Base-by-base conservation (phyloP, 2,888 invertebrate species). In the Netelia virgata region DNA sequence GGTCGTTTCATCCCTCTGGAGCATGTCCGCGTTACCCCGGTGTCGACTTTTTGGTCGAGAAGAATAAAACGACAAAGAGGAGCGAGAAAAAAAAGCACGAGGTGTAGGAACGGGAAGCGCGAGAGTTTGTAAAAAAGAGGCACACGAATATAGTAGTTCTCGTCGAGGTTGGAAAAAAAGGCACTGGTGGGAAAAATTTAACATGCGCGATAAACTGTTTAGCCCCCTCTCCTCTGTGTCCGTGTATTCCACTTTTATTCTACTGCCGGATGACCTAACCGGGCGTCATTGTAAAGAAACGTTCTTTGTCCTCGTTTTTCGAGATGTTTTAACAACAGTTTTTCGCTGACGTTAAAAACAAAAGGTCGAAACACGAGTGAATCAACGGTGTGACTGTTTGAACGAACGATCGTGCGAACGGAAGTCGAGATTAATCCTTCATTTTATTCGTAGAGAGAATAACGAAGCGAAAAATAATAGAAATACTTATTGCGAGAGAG, bases 1-100 rank as follows among this genome's bases (percentile, higher is more conserved):
- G 77, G 68, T 82, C 77, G 72, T 73, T 82, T 82, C 77, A 82
- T 82, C 76, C 70, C 76, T 72, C 16, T 41, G 70, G 47, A 53
- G 59, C 74, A 23, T 61, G 73, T 69, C 23, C 23, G 63, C 47
- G 43, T 23, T 23, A 68, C 43, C 55, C 53, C 69, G 61, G 63
- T 53, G 28, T 61, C 81, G 81, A 70, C 81, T 82, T 47, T 70
- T 55, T 57, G 61, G 53, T 57, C 20, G 53, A 16, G 20, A 68
- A 72, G 59, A 72, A 66, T 18, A 41, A 76, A 70, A 77, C 64
- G 50, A 74, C 18, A 76, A 59, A 68, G 36, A 20, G 43, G 55
- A 55, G 28, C 8, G n/a, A 66, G 8, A 20, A 41, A 53, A 53
- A 53, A 20, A 61, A 69, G 10, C 28, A 73, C 47, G 20, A 73